Evolutionary conservation across 2,113 vertebrate genomes (phyloP), one percentile per base, ranked within the genome.

Genomic region (Pseudolaguvia tuberculata): DNA sequence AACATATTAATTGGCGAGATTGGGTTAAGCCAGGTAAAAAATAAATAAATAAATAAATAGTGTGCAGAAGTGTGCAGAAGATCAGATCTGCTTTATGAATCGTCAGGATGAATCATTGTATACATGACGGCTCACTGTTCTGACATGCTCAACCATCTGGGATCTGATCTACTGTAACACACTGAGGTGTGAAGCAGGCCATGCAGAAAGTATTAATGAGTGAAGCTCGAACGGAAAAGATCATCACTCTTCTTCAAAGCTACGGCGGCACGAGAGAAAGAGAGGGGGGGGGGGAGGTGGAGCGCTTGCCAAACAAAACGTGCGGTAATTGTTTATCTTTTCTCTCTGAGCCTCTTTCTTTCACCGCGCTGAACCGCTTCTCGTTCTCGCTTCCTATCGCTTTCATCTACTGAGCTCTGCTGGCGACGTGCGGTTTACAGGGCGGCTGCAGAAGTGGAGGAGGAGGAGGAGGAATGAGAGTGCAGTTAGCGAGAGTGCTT

Each of bases 381-480:
- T 73, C 66, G 72, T 52, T 12, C 63, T 58, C 5, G 27, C 42
- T 77, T 82, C 71, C 73, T 55, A 76, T 80, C 83, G 75, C 84
- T 86, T 87, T 87, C 84, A 88, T 86, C 84, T 61, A 27, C 14
- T 75, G 81, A 82, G 62, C 82, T 83, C 85, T 88, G 82, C 80
- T 79, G 76, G 31, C 80, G 80, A 82, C 75, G 65, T 73, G 87
- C 51, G 73, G 79, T 79, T 78, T 79, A 75, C 83, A 79, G 83
- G 79, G 65, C 45, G 75, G 72, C 21, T 50, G 68, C 8, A 31
- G 55, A 50, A 8, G 63, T 29, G 55, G 62, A 48, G 23, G 63
- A 48, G 67, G 58, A 31, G 23, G 47, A 47, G 66, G 58, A 62
- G 51, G 84, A 85, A 29, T 78, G 80, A 82, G 39, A 78, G 77